phyloP scores from a whole-genome alignment of 2,888 invertebrate genomes.

The Drosophila nigritarsus region DNA sequence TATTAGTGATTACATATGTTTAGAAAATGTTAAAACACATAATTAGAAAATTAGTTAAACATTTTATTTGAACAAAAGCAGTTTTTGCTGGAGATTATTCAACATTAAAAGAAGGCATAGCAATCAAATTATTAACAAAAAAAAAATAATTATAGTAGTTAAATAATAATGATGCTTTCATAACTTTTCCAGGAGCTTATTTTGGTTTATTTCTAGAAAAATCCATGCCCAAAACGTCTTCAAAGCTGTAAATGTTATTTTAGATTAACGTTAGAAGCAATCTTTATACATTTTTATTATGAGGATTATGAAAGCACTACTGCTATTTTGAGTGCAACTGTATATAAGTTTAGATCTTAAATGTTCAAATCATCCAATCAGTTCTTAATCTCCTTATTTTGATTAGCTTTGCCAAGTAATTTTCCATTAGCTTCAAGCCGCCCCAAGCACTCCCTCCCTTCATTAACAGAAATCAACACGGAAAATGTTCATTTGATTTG shows the following conservation, averaged over 20 bases:
- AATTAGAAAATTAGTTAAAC: no score
- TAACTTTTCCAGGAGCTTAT: no score
- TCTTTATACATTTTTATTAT: not conserved
- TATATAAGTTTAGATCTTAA: not conserved
- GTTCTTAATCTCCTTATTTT: conserved; percentile 7
- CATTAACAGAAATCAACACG: conserved; percentile 1
- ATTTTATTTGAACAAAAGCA: no score
- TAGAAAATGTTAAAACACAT: no score
- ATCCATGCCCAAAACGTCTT: not conserved
- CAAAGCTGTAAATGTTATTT: not conserved
- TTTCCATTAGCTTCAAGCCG: conserved; percentile 2
- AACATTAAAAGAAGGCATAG: no score
- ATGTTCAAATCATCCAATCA: conserved; percentile 17
- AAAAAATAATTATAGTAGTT: not conserved
- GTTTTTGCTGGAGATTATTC: no score
- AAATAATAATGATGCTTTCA: no score
- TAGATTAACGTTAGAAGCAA: not conserved
- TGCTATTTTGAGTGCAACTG: no score
- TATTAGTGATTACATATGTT: no score
- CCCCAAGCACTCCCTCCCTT: not conserved
- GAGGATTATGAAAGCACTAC: no score
- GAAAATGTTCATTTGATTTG: conserved; percentile 51
- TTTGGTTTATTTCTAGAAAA: not conserved
- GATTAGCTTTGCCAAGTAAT: conserved; percentile 6
- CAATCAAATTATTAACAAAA: no score